These are phyloP conservation scores for Microctonus brassicae DNA, from an alignment of 2,888 invertebrate species.

Conservation along the genomic window DNA sequence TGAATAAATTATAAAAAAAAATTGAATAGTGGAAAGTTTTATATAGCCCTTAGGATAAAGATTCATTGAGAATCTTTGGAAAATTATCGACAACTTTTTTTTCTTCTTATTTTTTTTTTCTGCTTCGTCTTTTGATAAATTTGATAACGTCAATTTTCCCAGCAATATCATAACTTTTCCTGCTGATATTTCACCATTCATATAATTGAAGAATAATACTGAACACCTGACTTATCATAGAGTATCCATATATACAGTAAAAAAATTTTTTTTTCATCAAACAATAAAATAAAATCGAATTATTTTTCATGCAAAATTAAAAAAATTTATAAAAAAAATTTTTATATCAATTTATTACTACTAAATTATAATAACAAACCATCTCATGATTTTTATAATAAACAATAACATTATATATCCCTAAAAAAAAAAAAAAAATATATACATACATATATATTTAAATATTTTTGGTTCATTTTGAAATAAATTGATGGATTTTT, in stretches of 20 bases:
- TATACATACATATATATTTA: too few species aligned
- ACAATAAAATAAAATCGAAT: too few species aligned
- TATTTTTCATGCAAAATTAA: too few species aligned
- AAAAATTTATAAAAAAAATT: background rate
- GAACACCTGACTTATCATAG: background rate
- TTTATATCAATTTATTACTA: too few species aligned
- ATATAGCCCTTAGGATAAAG: background rate
- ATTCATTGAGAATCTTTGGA: background rate
- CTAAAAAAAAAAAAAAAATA: too few species aligned
- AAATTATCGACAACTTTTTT: background rate
- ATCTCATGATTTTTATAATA: too few species aligned
- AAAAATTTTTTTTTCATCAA: too few species aligned
- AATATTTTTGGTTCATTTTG: too few species aligned
- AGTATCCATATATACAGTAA: too few species aligned
- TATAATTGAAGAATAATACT: background rate
- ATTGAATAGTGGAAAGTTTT: background rate
- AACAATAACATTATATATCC: too few species aligned
- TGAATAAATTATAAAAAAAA: background rate
- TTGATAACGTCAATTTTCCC: background rate
- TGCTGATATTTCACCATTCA: background rate
- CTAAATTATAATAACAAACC: too few species aligned
- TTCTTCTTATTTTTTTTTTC: background rate
- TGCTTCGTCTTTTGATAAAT: background rate
- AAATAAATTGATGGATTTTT: too few species aligned
- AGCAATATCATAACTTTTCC: background rate